Percentiles rank a stretch among this genome's conserved stretches.
phyloP scores from a whole-genome alignment of 2,888 invertebrate genomes.

The Leptopilina myrica region DNA sequence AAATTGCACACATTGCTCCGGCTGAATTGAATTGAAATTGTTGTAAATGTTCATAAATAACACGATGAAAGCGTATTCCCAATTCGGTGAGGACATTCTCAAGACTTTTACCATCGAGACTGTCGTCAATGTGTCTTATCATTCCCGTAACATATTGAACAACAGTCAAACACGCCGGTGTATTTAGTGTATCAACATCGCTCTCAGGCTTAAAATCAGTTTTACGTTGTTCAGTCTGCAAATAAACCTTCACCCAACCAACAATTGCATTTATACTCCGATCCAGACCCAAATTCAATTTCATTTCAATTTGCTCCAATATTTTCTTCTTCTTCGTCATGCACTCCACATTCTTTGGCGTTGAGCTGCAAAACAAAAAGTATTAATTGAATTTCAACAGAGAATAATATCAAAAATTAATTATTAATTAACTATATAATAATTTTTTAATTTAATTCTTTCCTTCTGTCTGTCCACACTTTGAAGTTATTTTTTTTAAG shows the following conservation, averaged over 20 bases:
- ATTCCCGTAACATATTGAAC: conserved; percentile 89
- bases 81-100: conserved; percentile 91
- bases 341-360: conserved; percentile 92
- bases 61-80: conserved; percentile 93
- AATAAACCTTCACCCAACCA: conserved; percentile 92
- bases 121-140: conserved; percentile 87
- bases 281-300: conserved; percentile 92
- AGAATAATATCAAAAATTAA: too few relatives aligned
- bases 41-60: conserved; percentile 95
- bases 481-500: too few relatives aligned
- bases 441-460: too few relatives aligned
- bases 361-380: conserved; percentile 81
- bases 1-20: conserved; percentile 98
- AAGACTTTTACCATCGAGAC: conserved; percentile 95
- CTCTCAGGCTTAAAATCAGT: conserved; percentile 94
- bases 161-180: conserved; percentile 89
- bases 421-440: too few relatives aligned
- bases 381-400: too few relatives aligned
- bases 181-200: conserved; percentile 90
- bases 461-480: too few relatives aligned
- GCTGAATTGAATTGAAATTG: conserved; percentile 96
- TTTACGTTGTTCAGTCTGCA: conserved; percentile 96
- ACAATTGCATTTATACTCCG: conserved; percentile 91
- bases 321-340: conserved; percentile 90
- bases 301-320: conserved; percentile 92